phyloP scores from a whole-genome alignment of 2,888 invertebrate species.

The Sclerodermus sp. region DNA sequence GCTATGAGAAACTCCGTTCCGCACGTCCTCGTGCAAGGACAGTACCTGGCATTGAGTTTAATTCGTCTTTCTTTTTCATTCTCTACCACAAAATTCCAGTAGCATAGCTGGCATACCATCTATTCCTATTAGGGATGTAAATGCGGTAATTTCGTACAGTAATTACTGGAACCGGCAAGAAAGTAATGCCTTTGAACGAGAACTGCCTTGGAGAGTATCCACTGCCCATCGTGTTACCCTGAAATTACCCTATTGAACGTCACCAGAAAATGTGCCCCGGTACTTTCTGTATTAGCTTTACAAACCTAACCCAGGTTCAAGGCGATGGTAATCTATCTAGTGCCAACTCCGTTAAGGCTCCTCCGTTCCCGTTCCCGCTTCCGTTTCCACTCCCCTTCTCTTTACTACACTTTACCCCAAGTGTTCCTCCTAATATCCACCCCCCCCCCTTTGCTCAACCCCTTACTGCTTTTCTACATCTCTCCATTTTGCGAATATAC shows the following conservation, averaged over 20 bases:
- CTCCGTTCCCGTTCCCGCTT: no score
- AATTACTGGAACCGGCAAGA: conserved; percentile 38
- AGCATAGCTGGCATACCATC: conserved; percentile 39
- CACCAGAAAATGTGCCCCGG: conserved; percentile 19
- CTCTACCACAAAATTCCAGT: conserved; percentile 25
- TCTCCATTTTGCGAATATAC: conserved; percentile 18
- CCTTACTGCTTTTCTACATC: conserved; percentile 9
- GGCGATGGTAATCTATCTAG: no score
- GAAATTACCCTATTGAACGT: conserved; percentile 31
- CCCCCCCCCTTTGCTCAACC: no score
- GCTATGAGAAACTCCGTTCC: conserved; percentile 20
- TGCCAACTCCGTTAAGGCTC: no score
- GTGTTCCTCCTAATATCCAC: no score
- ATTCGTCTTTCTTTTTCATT: conserved; percentile 22
- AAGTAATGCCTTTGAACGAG: conserved; percentile 40
- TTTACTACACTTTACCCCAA: no score
- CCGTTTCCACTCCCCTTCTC: no score
- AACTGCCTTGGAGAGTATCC: conserved; percentile 20
- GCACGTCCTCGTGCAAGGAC: conserved; percentile 27
- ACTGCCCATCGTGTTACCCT: conserved; percentile 27
- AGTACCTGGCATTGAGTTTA: conserved; percentile 29
- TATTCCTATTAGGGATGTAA: conserved; percentile 48
- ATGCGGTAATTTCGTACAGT: conserved; percentile 43
- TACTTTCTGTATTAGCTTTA: conserved; percentile 22
- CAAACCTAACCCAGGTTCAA: no score